These are phyloP conservation scores for Archips crataeganus DNA, from an alignment of 2,888 invertebrate species.

Conservation along the genomic window DNA sequence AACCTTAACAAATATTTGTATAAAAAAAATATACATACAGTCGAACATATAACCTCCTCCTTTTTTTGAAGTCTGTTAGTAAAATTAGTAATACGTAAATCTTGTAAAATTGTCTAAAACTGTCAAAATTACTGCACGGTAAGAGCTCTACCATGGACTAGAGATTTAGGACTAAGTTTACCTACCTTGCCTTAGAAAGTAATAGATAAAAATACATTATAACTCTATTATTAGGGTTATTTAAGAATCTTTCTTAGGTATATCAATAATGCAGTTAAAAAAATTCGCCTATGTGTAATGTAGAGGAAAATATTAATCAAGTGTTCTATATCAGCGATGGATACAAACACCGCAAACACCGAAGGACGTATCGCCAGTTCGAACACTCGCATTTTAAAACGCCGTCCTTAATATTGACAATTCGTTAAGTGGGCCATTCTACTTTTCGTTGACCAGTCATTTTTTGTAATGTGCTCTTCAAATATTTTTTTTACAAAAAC, in stretches of 20 bases:
- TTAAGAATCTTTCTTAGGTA: no score
- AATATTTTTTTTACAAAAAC: no score
- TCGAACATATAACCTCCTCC: no score
- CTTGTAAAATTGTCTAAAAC: background rate
- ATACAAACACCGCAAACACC: background rate
- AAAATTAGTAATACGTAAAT: no score
- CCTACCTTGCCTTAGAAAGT: background rate
- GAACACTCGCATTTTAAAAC: slow-evolving; percentile 45
- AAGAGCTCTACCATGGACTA: background rate
- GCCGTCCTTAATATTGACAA: slow-evolving; percentile 61
- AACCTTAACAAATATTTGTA: no score
- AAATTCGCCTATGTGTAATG: background rate
- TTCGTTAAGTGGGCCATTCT: no score
- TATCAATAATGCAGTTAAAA: background rate
- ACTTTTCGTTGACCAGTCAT: no score
- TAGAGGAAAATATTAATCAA: background rate
- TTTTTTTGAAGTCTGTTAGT: no score
- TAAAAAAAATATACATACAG: no score
- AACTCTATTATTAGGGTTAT: no score
- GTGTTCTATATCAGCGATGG: background rate
- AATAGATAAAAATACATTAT: no score
- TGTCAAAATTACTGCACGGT: background rate
- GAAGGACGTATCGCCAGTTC: background rate
- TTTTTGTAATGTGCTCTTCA: no score
- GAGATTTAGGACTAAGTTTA: background rate